Evolutionary conservation across 2,888 invertebrate genomes (phyloP).

Genomic region (Phoronis australis): DNA sequence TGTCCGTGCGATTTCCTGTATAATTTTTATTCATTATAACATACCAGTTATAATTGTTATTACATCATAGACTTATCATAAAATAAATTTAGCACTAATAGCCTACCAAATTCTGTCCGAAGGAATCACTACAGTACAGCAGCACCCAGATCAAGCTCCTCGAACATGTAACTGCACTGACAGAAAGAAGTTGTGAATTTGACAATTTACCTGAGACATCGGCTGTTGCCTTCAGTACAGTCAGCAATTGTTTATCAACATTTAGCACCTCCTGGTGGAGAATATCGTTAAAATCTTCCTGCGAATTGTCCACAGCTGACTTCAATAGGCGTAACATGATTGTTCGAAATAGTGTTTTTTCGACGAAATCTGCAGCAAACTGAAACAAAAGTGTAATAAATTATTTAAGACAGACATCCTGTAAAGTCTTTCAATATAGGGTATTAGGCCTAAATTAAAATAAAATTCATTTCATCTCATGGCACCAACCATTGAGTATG

Average conservation of each 20-base stretch:
- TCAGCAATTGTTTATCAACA: slow-evolving; percentile 75
- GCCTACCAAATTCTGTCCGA: background rate
- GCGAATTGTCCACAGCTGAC: slow-evolving; percentile 19
- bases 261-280: slow-evolving; percentile 81
- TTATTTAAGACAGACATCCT: too few species aligned
- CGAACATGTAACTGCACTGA: too few species aligned
- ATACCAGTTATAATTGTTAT: background rate
- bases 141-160: too few species aligned
- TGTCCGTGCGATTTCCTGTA: too few species aligned
- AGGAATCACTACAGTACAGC: too few species aligned
- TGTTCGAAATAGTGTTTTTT: slow-evolving; percentile 73
- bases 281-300: slow-evolving; percentile 60
- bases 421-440: too few species aligned
- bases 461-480: too few species aligned
- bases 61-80: slow-evolving; percentile 1
- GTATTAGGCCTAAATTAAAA: too few species aligned
- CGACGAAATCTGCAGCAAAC: slow-evolving; percentile 82
- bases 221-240: slow-evolving; percentile 72
- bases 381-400: slow-evolving; percentile 45
- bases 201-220: slow-evolving; percentile 59
- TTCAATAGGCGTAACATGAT: slow-evolving; percentile 37
- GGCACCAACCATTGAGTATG: too few species aligned
- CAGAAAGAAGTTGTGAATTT: too few species aligned
- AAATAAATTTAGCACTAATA: background rate
- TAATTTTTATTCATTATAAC: too few species aligned